Evolutionary conservation across 2,797 vertebrate genomes (phyloP).

Genomic region (Thunnus albacares): DNA sequence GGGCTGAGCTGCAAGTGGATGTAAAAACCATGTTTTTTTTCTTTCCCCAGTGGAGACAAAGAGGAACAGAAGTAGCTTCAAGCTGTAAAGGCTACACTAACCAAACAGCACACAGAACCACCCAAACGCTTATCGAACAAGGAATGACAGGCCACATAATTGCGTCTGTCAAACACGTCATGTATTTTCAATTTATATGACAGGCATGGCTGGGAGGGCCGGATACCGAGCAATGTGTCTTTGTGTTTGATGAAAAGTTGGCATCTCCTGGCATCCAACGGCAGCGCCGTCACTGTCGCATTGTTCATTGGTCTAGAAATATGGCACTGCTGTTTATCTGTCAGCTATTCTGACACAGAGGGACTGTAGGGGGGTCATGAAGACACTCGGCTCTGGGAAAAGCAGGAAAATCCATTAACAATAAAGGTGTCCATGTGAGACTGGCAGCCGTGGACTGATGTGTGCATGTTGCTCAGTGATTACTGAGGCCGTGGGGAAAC

Average conservation of each 20-base stretch:
- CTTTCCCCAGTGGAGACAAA: background rate
- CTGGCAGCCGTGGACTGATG: conserved; percentile 16
- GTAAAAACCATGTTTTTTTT: background rate
- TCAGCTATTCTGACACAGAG: conserved; percentile 25
- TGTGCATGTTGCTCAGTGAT: conserved; percentile 34
- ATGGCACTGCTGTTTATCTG: conserved; percentile 34
- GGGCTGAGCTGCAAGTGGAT: background rate
- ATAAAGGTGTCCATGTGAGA: conserved; percentile 16
- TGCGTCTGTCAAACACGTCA: conserved; percentile 54
- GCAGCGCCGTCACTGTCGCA: conserved; percentile 16
- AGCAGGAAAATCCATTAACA: conserved; percentile 43
- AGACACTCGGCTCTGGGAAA: background rate
- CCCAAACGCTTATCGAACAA: conserved; percentile 15
- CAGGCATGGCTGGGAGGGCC: background rate
- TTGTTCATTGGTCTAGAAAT: conserved; percentile 44
- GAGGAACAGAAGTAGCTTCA: conserved; percentile 1
- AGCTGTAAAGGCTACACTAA: background rate
- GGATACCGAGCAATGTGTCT: conserved; percentile 24
- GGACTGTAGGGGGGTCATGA: background rate
- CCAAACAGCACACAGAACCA: conserved; percentile 16
- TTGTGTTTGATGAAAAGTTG: conserved; percentile 51
- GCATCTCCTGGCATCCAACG: conserved; percentile 18
- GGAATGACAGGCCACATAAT: conserved; percentile 49
- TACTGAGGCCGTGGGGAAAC: conserved; percentile 15
- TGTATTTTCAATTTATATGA: conserved; percentile 49